phyloP scores from a whole-genome alignment of 2,888 invertebrate genomes.

The Pterostichus niger region DNA sequence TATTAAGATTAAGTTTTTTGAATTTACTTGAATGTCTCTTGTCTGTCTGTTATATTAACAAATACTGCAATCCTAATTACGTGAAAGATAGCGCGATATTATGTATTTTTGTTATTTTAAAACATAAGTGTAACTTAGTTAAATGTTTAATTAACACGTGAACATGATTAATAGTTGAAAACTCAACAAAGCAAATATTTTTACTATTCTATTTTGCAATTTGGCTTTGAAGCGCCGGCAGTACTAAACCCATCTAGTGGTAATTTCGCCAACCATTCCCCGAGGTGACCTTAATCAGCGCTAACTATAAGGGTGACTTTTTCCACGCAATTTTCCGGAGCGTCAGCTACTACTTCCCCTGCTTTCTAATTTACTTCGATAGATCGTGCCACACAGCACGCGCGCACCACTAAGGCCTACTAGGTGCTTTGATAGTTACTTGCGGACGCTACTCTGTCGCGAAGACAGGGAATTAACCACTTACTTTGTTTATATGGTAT shows the following conservation, averaged over 20 bases:
- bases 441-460: slow-evolving; percentile 16
- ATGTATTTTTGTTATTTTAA: no score
- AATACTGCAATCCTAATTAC: no score
- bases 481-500: slow-evolving; percentile 48
- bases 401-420: background rate
- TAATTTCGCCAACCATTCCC: background rate
- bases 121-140: no score
- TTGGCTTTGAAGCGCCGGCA: slow-evolving; percentile 2
- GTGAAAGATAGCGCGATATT: no score
- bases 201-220: slow-evolving; percentile 28
- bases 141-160: background rate
- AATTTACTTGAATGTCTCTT: no score
- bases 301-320: slow-evolving; percentile 48
- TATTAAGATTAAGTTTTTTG: no score
- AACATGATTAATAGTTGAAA: background rate
- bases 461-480: slow-evolving; percentile 53
- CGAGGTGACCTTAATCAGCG: slow-evolving; percentile 35
- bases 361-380: slow-evolving; percentile 38
- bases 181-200: background rate
- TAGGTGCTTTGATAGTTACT: slow-evolving; percentile 20
- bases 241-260: slow-evolving; percentile 3
- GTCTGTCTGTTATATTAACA: no score
- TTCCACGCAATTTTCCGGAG: slow-evolving; percentile 14
- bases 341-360: slow-evolving; percentile 26
- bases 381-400: background rate